phyloP scores from a whole-genome alignment of 2,888 invertebrate species.

The Melitaea athalia region DNA sequence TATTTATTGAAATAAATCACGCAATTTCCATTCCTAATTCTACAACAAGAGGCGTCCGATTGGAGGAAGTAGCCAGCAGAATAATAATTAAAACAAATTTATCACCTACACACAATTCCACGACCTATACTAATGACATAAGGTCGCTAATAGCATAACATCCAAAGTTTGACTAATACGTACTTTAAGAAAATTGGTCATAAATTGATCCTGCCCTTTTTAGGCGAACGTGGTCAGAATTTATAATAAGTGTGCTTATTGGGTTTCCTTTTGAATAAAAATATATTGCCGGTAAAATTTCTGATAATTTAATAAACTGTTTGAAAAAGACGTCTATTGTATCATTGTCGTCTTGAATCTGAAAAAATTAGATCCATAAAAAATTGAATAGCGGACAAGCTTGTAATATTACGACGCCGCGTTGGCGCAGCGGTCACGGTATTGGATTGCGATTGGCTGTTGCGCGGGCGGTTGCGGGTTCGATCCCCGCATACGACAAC shows the following conservation, averaged over 20 bases:
- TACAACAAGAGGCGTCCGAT: constrained; percentile 2
- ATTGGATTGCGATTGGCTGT: too few species aligned
- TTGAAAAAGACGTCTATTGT: not conserved
- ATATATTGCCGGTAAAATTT: not conserved
- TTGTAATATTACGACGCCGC: too few species aligned
- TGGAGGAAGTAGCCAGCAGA: not conserved
- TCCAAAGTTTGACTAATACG: not conserved
- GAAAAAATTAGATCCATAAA: too few species aligned
- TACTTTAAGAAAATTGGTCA: constrained; percentile 23
- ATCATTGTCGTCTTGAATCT: not conserved
- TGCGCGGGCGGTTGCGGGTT: too few species aligned
- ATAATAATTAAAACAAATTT: not conserved
- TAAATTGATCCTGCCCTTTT: constrained; percentile 21
- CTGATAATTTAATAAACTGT: not conserved
- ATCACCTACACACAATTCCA: not conserved
- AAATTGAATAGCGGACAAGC: too few species aligned
- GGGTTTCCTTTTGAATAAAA: not conserved
- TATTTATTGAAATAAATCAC: not conserved
- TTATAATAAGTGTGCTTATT: constrained; percentile 16
- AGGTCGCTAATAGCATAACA: not conserved
- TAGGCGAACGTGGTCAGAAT: constrained; percentile 10
- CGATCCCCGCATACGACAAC: too few species aligned
- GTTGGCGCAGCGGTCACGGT: too few species aligned
- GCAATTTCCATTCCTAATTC: not conserved
- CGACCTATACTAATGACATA: constrained; percentile 1